A percentile compares a stretch with the other conserved stretches of the same genome.
Evolutionary conservation across 2,797 vertebrate genomes (phyloP).

Genomic region (Tympanoctomys barrerae): DNA sequence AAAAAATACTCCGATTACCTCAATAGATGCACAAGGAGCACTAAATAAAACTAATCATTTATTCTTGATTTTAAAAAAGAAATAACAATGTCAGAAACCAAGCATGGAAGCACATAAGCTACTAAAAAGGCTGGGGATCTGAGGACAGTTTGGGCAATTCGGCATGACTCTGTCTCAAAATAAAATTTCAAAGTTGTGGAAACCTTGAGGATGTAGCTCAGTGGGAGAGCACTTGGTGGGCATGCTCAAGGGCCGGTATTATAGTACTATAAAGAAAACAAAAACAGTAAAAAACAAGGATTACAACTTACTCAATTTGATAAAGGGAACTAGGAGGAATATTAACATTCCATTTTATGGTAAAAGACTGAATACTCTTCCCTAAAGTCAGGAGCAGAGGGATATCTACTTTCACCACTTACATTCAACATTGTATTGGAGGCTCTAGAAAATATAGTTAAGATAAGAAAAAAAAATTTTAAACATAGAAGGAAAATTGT

Average conservation of each 20-base stretch:
- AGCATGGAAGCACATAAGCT: background rate
- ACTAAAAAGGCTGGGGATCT: background rate
- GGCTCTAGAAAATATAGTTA: background rate
- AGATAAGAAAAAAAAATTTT: background rate
- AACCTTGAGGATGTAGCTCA: background rate
- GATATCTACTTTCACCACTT: background rate
- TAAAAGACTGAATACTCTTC: background rate
- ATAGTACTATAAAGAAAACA: background rate
- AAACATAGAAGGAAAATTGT: background rate
- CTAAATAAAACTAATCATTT: background rate
- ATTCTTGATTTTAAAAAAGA: background rate
- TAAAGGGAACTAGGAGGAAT: background rate
- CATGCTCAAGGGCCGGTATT: background rate
- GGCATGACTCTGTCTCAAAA: background rate
- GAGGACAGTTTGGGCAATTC: background rate
- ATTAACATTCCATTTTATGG: background rate
- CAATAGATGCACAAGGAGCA: background rate
- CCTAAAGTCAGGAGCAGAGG: background rate
- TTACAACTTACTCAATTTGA: background rate
- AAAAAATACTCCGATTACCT: background rate
- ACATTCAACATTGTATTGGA: background rate
- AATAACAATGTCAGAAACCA: background rate
- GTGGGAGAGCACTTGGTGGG: background rate
- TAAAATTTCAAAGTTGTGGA: background rate
- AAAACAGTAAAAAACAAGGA: background rate